Base-by-base conservation (phyloP, 2,113 vertebrate genomes). In the Falco punctatus region DNA sequence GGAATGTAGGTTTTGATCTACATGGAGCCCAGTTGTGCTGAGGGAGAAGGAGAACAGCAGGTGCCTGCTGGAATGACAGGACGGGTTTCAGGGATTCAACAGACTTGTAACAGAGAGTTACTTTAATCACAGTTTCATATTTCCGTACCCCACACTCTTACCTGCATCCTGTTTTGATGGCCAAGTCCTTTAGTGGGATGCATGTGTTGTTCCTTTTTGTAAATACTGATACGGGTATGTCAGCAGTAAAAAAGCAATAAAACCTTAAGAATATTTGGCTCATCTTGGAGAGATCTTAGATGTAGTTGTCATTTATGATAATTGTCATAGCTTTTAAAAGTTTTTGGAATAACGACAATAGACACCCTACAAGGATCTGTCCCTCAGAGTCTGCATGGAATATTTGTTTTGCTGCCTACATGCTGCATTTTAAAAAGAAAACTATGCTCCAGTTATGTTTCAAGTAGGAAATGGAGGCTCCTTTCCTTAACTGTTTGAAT, bases 301-400 rank as follows among this genome's bases (percentile, higher is more conserved):
- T 16, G 33, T 64, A 35, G 66, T 75, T 96, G 78, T 92, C 66
- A 65, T 87, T 95, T 92, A 54, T 82, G 78, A 35, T 90, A 88
- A 82, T 84, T 91, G 62, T 58, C 35, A 54, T 44, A 75, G 70
- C 58, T 80, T 75, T 80, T 66, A 51, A 19, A 92, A 90, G 55
- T 44, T 80, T 93, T 88, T 88, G 62, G 90, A 94, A 78, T 78
- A 74, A 86, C 51, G 52, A 78, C 88, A 89, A 10, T 79, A 40
- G 74, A 83, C 21, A 71, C 27, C 16, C 65, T 64, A 94, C 77
- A 93, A 78, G 44, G 77, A 95, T 85, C 80, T 95, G 73, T 93
- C 81, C 81, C 44, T 85, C 89, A 69, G 35, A 52, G 30, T 81
- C 86, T 88, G 26, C 62, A 42, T 57, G n/a, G 59, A 91, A 16